Conservation (phyloP, 2,888 invertebrate species). For the Capitulum mitella region DNA sequence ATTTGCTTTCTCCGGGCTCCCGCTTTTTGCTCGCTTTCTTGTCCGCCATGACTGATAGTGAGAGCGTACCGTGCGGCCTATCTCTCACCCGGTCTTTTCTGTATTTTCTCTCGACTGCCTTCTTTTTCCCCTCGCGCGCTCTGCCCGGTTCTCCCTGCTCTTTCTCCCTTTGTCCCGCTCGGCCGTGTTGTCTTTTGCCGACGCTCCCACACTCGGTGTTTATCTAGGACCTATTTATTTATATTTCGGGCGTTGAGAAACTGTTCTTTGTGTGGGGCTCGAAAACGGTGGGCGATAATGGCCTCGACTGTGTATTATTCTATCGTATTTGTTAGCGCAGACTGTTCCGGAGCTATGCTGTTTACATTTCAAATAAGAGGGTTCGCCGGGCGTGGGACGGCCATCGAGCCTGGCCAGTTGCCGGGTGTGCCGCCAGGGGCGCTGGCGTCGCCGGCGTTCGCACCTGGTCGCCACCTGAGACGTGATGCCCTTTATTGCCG, state of each 20-base stretch:
- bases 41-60: background rate
- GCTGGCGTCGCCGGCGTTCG: background rate
- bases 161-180: background rate
- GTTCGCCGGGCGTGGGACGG: background rate
- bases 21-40: background rate
- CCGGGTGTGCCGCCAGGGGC: background rate
- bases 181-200: background rate
- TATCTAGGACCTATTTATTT: conserved; percentile 13
- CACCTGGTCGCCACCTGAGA: background rate
- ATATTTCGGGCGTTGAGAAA: background rate
- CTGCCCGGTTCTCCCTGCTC: background rate
- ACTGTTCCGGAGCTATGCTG: background rate
- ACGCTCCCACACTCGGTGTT: background rate
- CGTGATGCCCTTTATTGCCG: too few species aligned
- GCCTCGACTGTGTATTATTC: background rate
- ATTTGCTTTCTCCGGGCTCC: too few species aligned
- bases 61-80: background rate
- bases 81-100: background rate
- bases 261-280: background rate
- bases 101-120: background rate
- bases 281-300: background rate
- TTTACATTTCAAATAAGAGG: conserved; percentile 22
- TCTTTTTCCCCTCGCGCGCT: background rate
- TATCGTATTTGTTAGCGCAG: conserved; percentile 12
- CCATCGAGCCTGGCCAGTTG: background rate